These are phyloP conservation scores for Thermophis baileyi DNA, from an alignment of 2,113 vertebrate species.

Conservation along the genomic window DNA sequence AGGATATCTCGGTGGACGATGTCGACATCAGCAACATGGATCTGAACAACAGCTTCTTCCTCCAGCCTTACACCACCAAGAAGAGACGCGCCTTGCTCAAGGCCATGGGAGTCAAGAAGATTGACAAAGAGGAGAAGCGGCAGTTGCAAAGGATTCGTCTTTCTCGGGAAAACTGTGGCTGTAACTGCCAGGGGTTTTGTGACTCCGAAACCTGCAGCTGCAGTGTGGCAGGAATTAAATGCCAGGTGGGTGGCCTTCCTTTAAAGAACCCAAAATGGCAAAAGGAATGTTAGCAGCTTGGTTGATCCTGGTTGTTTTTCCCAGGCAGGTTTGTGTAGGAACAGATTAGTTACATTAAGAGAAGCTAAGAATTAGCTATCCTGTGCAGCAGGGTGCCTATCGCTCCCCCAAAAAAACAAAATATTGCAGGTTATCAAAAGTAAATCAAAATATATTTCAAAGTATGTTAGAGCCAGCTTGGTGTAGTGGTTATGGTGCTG, in stretches of 20 bases:
- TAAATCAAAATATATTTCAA: background rate
- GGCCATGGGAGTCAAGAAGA: constrained; percentile 85
- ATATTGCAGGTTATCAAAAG: background rate
- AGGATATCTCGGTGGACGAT: constrained; percentile 84
- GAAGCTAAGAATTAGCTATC: background rate
- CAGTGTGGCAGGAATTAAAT: constrained; percentile 91
- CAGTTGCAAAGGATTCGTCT: constrained; percentile 86
- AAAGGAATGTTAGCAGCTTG: background rate
- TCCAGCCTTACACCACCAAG: constrained; percentile 87
- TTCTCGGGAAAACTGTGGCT: constrained; percentile 92
- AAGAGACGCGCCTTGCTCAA: constrained; percentile 84
- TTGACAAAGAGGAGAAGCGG: constrained; percentile 90
- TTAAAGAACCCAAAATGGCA: background rate
- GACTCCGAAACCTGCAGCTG: constrained; percentile 94
- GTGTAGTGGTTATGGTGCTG: too few species aligned
- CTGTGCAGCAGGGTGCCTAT: background rate
- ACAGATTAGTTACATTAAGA: background rate
- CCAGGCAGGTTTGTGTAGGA: background rate
- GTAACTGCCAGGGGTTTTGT: constrained; percentile 87
- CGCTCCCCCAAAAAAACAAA: background rate
- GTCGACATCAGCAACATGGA: constrained; percentile 73
- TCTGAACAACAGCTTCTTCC: constrained; percentile 82
- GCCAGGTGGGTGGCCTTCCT: constrained; percentile 77
- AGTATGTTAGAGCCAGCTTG: background rate
- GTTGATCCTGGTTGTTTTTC: background rate